Base-by-base conservation (phyloP, 2,888 invertebrate genomes). In the Steinernema hermaphroditum region DNA sequence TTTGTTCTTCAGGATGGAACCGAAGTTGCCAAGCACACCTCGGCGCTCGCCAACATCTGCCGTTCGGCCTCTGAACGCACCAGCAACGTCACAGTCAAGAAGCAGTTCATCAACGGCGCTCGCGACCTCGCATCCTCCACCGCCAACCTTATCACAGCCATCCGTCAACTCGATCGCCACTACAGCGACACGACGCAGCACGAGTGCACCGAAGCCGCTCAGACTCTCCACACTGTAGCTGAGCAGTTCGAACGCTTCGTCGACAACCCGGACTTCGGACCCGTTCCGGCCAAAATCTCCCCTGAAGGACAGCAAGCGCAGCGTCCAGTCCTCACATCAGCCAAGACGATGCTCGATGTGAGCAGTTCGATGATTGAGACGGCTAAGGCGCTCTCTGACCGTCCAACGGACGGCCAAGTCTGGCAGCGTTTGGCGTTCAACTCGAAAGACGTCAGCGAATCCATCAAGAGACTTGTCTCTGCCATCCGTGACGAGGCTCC, bases 71-170 rank as follows among this genome's bases (percentile, higher is more conserved):
- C 95, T 37, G 92, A 93, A 77, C 93, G 93, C 86, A 94, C 94
- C 0, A 91, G 94, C 88, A 93, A 95, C 0, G 92, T 93, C 2
- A 80, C 76, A 46, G 94, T 94, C 72, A 96, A 96, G 89, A 89
- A 95, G 41, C 96, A 96, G 88, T 96, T 98, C 88, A 96, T 98
- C 72, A 94, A 96, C 87, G 93, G 94, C 78, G 97, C 97, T 72
- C 95, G 96, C 87, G 95, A 96, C 85, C 94, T 98, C 0, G 97
- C 97, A 69, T 94, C 94, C 88, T 93, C 93, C 22, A 98, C 98
- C 0, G 93, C 96, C 0, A 91, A 92, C 77, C 90, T 98, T 24
- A 96, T 98, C 24, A 94, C 93, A 87, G 93, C 94, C 87, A 96
- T 97, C 83, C 97, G 96, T 89, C 89, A 89, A 6, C 83, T 91